phyloP scores from a whole-genome alignment of 1,140 invertebrate species.

The Drosophila serrata region DNA sequence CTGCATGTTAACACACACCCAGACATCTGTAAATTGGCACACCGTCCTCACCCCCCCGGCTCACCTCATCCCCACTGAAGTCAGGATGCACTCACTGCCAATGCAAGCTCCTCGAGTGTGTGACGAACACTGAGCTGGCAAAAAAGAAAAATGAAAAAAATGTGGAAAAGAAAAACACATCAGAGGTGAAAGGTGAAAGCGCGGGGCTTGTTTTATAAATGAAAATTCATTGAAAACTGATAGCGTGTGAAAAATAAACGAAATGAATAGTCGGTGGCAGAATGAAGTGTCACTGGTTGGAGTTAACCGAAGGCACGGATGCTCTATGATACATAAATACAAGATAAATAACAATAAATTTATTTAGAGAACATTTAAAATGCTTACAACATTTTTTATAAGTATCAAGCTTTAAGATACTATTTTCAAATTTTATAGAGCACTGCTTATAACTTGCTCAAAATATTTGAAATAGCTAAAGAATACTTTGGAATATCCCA shows the following conservation, averaged over 20 bases:
- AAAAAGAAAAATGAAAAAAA: slow-evolving; percentile 38
- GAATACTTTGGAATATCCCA: neutral
- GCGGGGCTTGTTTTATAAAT: slow-evolving; percentile 59
- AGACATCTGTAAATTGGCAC: slow-evolving; percentile 49
- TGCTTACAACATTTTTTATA: too few species aligned
- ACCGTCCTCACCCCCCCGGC: slow-evolving; percentile 8
- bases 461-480: neutral
- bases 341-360: neutral
- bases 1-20: slow-evolving; percentile 52
- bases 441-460: too few species aligned
- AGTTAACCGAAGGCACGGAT: slow-evolving; percentile 23
- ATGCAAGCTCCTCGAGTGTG: slow-evolving; percentile 48
- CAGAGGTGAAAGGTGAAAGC: slow-evolving; percentile 8
- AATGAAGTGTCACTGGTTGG: slow-evolving; percentile 56
- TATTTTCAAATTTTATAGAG: too few species aligned
- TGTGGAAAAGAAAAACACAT: slow-evolving; percentile 24
- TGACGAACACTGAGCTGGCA: slow-evolving; percentile 31
- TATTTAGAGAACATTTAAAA: neutral
- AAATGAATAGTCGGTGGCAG: slow-evolving; percentile 62
- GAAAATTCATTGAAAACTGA: slow-evolving; percentile 82
- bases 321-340: slow-evolving; percentile 9
- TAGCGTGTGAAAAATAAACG: slow-evolving; percentile 80
- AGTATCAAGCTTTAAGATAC: neutral
- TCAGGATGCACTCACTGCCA: slow-evolving; percentile 59
- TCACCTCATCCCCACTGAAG: slow-evolving; percentile 24